Evolutionary conservation across 2,888 invertebrate species (phyloP).

Genomic region (Leucoptera coffeella): DNA sequence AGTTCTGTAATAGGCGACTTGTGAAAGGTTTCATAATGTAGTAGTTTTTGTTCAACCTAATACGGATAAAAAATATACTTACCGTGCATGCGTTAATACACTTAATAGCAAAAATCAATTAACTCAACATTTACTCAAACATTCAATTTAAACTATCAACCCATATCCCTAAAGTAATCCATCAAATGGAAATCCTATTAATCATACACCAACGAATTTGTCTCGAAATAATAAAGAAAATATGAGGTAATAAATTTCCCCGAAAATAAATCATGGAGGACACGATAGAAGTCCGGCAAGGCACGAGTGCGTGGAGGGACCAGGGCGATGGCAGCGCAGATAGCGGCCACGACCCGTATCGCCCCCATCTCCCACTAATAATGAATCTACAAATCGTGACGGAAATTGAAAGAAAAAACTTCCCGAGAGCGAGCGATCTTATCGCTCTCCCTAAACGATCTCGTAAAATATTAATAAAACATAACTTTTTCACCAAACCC

Average conservation of each 20-base stretch:
- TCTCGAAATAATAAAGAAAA: conserved; percentile 10
- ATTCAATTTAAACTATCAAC: not conserved
- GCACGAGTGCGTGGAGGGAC: conserved; percentile 10
- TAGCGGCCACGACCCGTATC: conserved; percentile 47
- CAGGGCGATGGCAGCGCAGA: conserved; percentile 40
- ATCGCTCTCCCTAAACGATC: conserved; percentile 45
- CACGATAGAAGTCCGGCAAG: conserved; percentile 23
- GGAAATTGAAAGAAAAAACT: conserved; percentile 53
- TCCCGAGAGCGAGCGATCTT: conserved; percentile 48
- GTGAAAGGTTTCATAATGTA: not conserved
- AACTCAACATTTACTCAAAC: no score
- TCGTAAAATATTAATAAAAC: conserved; percentile 55
- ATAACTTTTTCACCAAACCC: conserved; percentile 53
- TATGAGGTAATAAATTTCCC: conserved; percentile 15
- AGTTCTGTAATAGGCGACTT: no score
- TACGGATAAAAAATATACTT: no score
- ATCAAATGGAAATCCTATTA: conserved; percentile 3
- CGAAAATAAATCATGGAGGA: conserved; percentile 32
- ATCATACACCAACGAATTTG: conserved; percentile 12
- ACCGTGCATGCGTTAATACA: no score
- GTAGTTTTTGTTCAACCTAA: no score
- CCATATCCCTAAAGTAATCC: conserved; percentile 3
- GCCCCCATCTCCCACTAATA: conserved; percentile 47
- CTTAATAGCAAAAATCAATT: no score
- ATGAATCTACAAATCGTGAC: conserved; percentile 51